phyloP scores from a whole-genome alignment of 1,140 invertebrate genomes.

The Drosophila busckii region DNA sequence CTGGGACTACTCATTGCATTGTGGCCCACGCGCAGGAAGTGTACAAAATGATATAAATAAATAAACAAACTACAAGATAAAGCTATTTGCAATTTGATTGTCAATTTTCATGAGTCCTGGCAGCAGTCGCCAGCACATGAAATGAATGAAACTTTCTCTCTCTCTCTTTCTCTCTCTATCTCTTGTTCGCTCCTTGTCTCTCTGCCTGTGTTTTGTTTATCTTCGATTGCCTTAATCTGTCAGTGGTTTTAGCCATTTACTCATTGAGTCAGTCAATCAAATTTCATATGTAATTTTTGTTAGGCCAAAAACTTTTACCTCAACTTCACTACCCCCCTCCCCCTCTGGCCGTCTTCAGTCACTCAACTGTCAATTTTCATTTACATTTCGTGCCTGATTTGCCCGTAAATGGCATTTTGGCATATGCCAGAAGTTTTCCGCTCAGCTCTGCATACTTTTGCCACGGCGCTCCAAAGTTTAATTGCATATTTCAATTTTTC shows the following conservation, averaged over 20 bases:
- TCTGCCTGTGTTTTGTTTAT: neutral
- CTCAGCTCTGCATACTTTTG: slow-evolving; percentile 4
- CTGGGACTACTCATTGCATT: slow-evolving; percentile 29
- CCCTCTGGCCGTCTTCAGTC: slow-evolving; percentile 18
- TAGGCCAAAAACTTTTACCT: slow-evolving; percentile 50
- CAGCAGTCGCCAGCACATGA: slow-evolving; percentile 44
- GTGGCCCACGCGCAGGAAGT: slow-evolving; percentile 62
- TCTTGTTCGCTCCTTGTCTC: neutral
- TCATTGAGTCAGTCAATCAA: slow-evolving; percentile 73
- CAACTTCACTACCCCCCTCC: too few species aligned
- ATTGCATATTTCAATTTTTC: slow-evolving; percentile 41
- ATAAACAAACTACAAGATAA: slow-evolving; percentile 76
- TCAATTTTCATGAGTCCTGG: slow-evolving; percentile 65
- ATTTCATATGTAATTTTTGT: slow-evolving; percentile 71
- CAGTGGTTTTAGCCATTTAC: slow-evolving; percentile 57
- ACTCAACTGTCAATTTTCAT: slow-evolving; percentile 67
- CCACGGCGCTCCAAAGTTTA: slow-evolving; percentile 34
- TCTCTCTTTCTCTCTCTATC: neutral
- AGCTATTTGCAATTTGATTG: slow-evolving; percentile 77
- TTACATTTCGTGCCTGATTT: slow-evolving; percentile 63
- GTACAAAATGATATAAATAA: slow-evolving; percentile 75
- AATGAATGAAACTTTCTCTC: slow-evolving; percentile 54
- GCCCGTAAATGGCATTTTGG: slow-evolving; percentile 17
- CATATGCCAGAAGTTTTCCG: slow-evolving; percentile 14
- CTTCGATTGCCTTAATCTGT: slow-evolving; percentile 33